Conservation (phyloP, 2,888 invertebrate genomes). For the Anthrax anthrax region DNA sequence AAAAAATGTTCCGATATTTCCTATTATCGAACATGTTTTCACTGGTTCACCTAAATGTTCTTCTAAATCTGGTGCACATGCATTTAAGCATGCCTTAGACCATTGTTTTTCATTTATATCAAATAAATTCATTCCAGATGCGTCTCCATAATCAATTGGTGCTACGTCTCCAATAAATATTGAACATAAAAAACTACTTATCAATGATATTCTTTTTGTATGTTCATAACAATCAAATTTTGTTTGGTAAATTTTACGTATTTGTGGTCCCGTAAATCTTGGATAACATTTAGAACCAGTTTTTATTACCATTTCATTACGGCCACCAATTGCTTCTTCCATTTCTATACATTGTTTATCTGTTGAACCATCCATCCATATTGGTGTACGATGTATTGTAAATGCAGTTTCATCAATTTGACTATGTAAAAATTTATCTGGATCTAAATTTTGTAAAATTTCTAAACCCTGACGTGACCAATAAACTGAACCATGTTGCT, state of each 20-base stretch:
- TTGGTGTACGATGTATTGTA: constrained; percentile 64
- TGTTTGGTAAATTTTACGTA: constrained; percentile 69
- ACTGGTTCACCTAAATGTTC: constrained; percentile 63
- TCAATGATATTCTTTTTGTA: constrained; percentile 76
- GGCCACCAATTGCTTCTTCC: constrained; percentile 65
- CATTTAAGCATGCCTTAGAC: constrained; percentile 58
- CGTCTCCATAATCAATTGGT: constrained; percentile 83
- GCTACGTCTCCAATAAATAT: constrained; percentile 77
- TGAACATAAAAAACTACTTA: constrained; percentile 86
- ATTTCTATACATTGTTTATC: constrained; percentile 40
- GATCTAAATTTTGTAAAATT: constrained; percentile 48
- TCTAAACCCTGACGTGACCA: constrained; percentile 69
- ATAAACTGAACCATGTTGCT: constrained; percentile 97
- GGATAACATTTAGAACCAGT: constrained; percentile 35
- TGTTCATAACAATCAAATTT: constrained; percentile 54
- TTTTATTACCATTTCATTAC: constrained; percentile 25
- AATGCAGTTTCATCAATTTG: constrained; percentile 67
- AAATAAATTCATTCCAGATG: constrained; percentile 91
- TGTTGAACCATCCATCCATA: constrained; percentile 83
- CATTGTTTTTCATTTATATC: constrained; percentile 66
- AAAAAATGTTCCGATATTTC: constrained; percentile 62
- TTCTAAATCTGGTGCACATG: constrained; percentile 59
- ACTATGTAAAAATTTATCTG: constrained; percentile 64
- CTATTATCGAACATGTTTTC: constrained; percentile 53
- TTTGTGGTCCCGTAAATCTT: constrained; percentile 81